Percentiles rank a stretch among this genome's conserved stretches.
Evolutionary conservation across 64 coral and sea anemone genomes (phyloP).

Genomic region (Dendrophyllia cribrosa): DNA sequence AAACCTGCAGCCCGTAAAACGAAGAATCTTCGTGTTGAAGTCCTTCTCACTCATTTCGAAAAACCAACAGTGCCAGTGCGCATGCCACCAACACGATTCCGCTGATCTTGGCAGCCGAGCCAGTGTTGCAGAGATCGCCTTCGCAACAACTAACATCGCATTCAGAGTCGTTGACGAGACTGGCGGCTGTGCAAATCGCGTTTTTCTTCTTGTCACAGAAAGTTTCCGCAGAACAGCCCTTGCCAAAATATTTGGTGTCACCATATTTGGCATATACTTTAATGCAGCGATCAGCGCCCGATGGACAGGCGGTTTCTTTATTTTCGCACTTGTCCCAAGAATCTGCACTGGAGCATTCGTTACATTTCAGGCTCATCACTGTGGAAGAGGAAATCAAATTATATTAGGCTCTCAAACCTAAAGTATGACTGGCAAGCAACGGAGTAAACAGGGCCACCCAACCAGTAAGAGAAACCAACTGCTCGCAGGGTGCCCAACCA

Average conservation of each 20-base stretch:
- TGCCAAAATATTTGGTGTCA: not conserved
- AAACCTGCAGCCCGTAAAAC: too few relatives aligned
- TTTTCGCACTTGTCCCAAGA: not conserved
- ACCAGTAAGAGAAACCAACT: too few relatives aligned
- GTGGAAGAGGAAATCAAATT: not conserved
- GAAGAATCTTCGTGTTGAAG: too few relatives aligned
- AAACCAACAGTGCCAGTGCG: not conserved
- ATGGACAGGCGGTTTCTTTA: not conserved
- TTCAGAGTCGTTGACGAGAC: not conserved
- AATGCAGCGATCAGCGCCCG: not conserved
- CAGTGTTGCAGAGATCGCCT: slow-evolving; percentile 1
- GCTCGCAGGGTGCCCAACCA: too few relatives aligned
- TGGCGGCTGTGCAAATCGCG: not conserved
- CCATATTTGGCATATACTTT: not conserved
- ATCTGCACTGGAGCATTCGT: not conserved
- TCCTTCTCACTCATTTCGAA: too few relatives aligned
- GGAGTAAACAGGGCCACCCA: too few relatives aligned
- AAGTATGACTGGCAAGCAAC: too few relatives aligned
- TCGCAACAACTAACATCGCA: not conserved
- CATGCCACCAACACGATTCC: not conserved
- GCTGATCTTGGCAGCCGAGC: not conserved
- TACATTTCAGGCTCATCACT: not conserved
- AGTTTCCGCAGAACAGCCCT: not conserved
- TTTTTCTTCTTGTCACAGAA: not conserved
- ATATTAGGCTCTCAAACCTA: too few relatives aligned